phyloP scores from a whole-genome alignment of 2,113 vertebrate species.

The Triplophysa dalaica region DNA sequence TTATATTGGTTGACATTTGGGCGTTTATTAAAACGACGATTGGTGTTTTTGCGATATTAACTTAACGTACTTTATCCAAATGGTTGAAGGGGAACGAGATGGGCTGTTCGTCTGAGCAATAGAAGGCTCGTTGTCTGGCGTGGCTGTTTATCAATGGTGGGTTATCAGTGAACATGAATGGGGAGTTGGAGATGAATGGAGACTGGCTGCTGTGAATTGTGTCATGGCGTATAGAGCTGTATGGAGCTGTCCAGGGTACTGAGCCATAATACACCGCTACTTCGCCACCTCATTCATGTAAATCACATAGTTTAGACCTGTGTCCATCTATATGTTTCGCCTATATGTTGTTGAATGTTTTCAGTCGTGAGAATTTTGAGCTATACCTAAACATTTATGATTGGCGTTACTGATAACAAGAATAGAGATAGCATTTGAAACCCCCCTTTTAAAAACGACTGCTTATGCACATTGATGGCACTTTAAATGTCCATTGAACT shows the following conservation, averaged over 20 bases:
- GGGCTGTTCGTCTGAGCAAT: conserved; percentile 4
- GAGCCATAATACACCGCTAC: conserved; percentile 38
- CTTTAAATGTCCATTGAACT: not conserved
- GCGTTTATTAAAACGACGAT: not conserved
- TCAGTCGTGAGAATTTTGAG: not conserved
- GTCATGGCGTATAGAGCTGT: conserved; percentile 37
- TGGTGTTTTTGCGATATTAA: not conserved
- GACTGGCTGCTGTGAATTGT: conserved; percentile 35
- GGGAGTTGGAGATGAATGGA: conserved; percentile 53
- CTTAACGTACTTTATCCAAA: not conserved
- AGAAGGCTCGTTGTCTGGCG: conserved; percentile 20
- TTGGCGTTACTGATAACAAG: no score
- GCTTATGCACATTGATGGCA: conserved; percentile 2
- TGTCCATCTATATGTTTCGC: not conserved
- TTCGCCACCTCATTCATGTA: not conserved
- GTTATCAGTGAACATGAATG: conserved; percentile 53
- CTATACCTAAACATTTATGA: no score
- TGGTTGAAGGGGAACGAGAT: not conserved
- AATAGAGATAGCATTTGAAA: no score
- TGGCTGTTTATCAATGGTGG: conserved; percentile 49
- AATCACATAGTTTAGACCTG: not conserved
- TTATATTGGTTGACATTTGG: not conserved
- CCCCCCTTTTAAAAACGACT: no score
- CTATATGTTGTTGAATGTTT: no score
- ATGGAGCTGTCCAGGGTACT: conserved; percentile 72